Percentiles rank a stretch among this genome's conserved stretches.
phyloP scores from a whole-genome alignment of 2,888 invertebrate genomes.

The Ditylenchus weischeri region DNA sequence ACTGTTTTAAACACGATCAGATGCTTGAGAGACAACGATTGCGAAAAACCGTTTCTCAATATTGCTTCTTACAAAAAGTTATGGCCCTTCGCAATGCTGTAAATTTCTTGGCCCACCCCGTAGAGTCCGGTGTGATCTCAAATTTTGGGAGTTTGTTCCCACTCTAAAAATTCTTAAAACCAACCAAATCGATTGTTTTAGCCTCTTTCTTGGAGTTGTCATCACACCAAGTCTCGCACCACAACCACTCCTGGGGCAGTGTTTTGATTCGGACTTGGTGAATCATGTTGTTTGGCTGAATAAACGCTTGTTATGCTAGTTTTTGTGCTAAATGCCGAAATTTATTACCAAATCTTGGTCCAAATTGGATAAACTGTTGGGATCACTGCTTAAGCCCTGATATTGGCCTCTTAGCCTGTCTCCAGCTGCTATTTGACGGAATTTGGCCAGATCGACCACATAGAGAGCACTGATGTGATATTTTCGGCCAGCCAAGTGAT shows the following conservation, averaged over 20 bases:
- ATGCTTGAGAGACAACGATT: too few relatives aligned
- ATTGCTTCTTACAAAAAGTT: too few relatives aligned
- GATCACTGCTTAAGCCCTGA: slow-evolving; percentile 96
- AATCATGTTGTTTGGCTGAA: slow-evolving; percentile 74
- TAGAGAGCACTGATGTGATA: slow-evolving; percentile 84
- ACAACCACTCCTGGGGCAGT: slow-evolving; percentile 96
- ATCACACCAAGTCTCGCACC: slow-evolving; percentile 99
- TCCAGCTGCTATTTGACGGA: slow-evolving; percentile 94
- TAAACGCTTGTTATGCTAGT: slow-evolving; percentile 59
- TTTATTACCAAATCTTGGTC: slow-evolving; percentile 67
- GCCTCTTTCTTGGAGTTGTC: slow-evolving; percentile 80
- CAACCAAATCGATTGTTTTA: slow-evolving; percentile 93
- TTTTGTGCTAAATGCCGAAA: background rate
- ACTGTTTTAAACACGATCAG: too few relatives aligned
- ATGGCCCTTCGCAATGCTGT: too few relatives aligned
- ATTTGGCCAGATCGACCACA: slow-evolving; percentile 91
- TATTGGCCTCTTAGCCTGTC: slow-evolving; percentile 95
- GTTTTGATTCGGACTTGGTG: slow-evolving; percentile 90
- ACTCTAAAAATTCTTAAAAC: slow-evolving; percentile 47
- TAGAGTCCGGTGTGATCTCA: too few relatives aligned
- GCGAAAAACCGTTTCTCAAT: too few relatives aligned
- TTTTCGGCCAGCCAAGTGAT: slow-evolving; percentile 86
- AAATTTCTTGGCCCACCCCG: too few relatives aligned
- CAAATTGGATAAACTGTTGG: slow-evolving; percentile 92
- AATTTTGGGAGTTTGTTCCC: background rate